Percentiles rank a stretch among this genome's conserved stretches.
Evolutionary conservation across 2,888 invertebrate genomes (phyloP).

Genomic region (Melanostoma scalare): DNA sequence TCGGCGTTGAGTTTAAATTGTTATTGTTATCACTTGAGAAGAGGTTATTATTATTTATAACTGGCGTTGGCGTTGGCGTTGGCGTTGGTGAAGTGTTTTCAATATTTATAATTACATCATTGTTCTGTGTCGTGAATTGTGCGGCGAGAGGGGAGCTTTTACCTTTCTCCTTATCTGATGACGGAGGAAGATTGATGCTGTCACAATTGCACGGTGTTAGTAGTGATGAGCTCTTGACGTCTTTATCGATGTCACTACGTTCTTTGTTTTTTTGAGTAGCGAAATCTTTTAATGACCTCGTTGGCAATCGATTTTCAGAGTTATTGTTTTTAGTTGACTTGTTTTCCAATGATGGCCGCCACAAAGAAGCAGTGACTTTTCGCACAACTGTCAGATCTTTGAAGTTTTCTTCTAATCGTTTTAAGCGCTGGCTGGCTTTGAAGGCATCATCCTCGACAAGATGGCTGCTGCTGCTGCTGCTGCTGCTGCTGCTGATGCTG

Average conservation of each 20-base stretch:
- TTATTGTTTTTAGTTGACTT: slow-evolving; percentile 23
- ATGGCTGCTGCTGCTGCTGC: slow-evolving; percentile 74
- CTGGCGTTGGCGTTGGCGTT: not conserved
- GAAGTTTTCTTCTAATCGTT: slow-evolving; percentile 82
- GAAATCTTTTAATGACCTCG: slow-evolving; percentile 53
- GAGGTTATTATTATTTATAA: slow-evolving; percentile 21
- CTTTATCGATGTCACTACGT: slow-evolving; percentile 16
- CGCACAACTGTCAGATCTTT: slow-evolving; percentile 76
- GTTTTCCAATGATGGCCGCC: slow-evolving; percentile 38
- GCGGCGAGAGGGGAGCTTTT: slow-evolving; percentile 41
- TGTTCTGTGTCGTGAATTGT: slow-evolving; percentile 10
- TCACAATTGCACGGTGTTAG: slow-evolving; percentile 43
- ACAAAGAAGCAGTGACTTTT: slow-evolving; percentile 28
- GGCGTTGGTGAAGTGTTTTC: slow-evolving; percentile 40
- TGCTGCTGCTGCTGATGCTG: slow-evolving; percentile 68
- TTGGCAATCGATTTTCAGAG: slow-evolving; percentile 62
- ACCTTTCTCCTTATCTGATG: slow-evolving; percentile 5
- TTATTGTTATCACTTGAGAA: slow-evolving; percentile 47
- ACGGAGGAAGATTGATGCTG: slow-evolving; percentile 46
- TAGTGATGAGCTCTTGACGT: slow-evolving; percentile 50
- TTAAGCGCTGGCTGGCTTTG: slow-evolving; percentile 82
- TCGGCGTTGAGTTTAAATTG: slow-evolving; percentile 40
- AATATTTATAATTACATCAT: slow-evolving; percentile 51
- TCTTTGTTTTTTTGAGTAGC: slow-evolving; percentile 12
- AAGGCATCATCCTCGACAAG: slow-evolving; percentile 76